These are phyloP conservation scores for Xiphorhynchus elegans DNA, from an alignment of 2,113 vertebrate genomes.

Conservation along the genomic window DNA sequence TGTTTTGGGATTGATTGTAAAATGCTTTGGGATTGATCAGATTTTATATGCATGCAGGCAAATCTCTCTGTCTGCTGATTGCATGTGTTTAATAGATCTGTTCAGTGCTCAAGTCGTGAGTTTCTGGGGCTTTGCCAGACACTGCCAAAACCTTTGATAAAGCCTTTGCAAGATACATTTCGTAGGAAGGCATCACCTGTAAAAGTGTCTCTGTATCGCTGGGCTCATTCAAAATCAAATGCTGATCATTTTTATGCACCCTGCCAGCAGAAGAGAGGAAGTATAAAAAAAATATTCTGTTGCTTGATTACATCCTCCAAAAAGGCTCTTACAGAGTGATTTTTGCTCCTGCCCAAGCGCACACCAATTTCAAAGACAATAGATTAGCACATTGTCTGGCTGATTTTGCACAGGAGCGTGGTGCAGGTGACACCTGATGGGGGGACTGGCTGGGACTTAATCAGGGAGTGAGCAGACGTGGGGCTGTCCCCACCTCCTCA, in stretches of 20 bases:
- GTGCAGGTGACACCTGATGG: slow-evolving; percentile 30
- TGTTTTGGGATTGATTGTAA: not conserved
- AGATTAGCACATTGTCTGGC: slow-evolving; percentile 59
- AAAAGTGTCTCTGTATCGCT: not conserved
- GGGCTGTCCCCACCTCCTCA: not conserved
- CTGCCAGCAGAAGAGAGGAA: slow-evolving; percentile 25
- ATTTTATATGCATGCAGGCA: not conserved
- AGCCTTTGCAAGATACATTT: slow-evolving; percentile 13
- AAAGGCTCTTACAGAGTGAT: slow-evolving; percentile 59
- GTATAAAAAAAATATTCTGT: not conserved
- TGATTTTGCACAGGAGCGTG: slow-evolving; percentile 48
- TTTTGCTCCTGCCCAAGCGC: slow-evolving; percentile 42
- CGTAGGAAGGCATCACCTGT: not conserved
- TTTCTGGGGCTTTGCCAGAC: slow-evolving; percentile 15
- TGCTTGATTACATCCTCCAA: slow-evolving; percentile 52
- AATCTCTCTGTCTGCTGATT: not conserved
- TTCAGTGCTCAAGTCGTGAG: not conserved
- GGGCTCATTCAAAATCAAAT: slow-evolving; percentile 64
- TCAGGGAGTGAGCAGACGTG: not conserved
- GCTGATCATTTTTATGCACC: slow-evolving; percentile 51
- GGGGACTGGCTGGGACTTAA: not conserved
- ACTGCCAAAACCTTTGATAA: not conserved
- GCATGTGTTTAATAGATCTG: not conserved
- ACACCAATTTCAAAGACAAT: slow-evolving; percentile 64
- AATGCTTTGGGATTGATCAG: not conserved